Evolutionary conservation across 2,113 vertebrate genomes (phyloP).

Genomic region (Ginglymostoma cirratum): DNA sequence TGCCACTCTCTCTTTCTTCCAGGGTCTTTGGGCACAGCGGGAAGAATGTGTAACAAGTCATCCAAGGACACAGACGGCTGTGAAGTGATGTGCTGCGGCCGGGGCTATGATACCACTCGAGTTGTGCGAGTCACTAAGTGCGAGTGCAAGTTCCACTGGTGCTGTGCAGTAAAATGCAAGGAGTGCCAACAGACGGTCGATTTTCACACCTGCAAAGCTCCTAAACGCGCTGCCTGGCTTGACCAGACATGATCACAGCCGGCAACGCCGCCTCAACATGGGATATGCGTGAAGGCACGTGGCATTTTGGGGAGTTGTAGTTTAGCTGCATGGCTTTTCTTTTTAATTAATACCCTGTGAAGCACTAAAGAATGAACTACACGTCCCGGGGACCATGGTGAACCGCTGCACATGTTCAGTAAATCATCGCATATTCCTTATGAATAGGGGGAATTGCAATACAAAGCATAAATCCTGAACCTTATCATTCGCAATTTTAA

Average conservation of each 20-base stretch:
- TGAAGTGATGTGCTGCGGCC: conserved; percentile 96
- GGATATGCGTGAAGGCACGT: conserved; percentile 53
- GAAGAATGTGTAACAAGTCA: conserved; percentile 82
- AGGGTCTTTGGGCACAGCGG: conserved; percentile 91
- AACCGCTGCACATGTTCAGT: conserved; percentile 51
- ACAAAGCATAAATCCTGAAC: conserved; percentile 47
- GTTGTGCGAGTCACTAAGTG: conserved; percentile 85
- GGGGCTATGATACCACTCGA: conserved; percentile 96
- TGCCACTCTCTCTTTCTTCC: conserved; percentile 29
- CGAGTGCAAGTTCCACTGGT: conserved; percentile 98
- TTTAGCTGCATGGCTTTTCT: conserved; percentile 76
- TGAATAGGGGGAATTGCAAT: conserved; percentile 42
- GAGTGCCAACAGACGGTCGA: conserved; percentile 90
- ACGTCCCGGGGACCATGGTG: conserved; percentile 52
- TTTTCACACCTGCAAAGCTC: conserved; percentile 91
- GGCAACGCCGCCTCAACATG: conserved; percentile 37
- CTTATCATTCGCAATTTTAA: conserved; percentile 38
- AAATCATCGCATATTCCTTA: conserved; percentile 45
- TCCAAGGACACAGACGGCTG: conserved; percentile 85
- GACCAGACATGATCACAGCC: conserved; percentile 69
- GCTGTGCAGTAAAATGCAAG: conserved; percentile 88
- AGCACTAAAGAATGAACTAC: conserved; percentile 65
- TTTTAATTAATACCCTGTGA: conserved; percentile 65
- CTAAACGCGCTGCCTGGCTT: conserved; percentile 83
- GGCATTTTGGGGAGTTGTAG: conserved; percentile 68